Evolutionary conservation across 2,113 vertebrate genomes (phyloP).

Genomic region (Chaetops frenatus): DNA sequence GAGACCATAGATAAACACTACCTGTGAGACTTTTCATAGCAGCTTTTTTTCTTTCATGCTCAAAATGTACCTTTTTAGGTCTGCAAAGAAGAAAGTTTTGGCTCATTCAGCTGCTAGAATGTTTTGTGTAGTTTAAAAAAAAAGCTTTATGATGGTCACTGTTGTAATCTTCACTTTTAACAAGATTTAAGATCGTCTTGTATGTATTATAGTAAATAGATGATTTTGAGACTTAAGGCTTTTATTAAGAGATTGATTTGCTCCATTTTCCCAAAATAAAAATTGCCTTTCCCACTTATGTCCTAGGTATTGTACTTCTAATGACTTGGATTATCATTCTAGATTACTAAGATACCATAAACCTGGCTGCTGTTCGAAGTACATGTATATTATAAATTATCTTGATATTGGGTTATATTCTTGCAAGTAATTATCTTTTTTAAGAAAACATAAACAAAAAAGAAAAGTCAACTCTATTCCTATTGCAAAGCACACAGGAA

Average conservation of each 20-base stretch:
- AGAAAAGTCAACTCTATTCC: slow-evolving; percentile 63
- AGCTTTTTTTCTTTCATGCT: slow-evolving; percentile 48
- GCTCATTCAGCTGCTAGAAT: slow-evolving; percentile 76
- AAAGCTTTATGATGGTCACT: slow-evolving; percentile 66
- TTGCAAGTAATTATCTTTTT: slow-evolving; percentile 80
- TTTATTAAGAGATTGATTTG: slow-evolving; percentile 82
- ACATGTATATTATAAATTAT: slow-evolving; percentile 81
- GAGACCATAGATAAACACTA: slow-evolving; percentile 59
- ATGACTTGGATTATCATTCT: slow-evolving; percentile 64
- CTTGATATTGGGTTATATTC: slow-evolving; percentile 76
- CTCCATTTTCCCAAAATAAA: slow-evolving; percentile 77
- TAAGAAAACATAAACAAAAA: slow-evolving; percentile 74
- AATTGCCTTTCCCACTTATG: slow-evolving; percentile 69
- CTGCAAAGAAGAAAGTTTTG: slow-evolving; percentile 40
- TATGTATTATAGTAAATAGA: slow-evolving; percentile 93
- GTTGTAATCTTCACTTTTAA: slow-evolving; percentile 70
- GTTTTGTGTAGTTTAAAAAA: slow-evolving; percentile 72
- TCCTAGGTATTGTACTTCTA: slow-evolving; percentile 80
- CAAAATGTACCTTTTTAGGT: slow-evolving; percentile 41
- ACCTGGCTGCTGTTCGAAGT: slow-evolving; percentile 74
- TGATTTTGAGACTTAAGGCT: slow-evolving; percentile 86
- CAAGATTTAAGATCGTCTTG: slow-evolving; percentile 81
- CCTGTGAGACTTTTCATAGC: slow-evolving; percentile 55
- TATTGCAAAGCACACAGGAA: slow-evolving; percentile 79
- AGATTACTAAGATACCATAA: slow-evolving; percentile 63